phyloP scores from a whole-genome alignment of 2,888 invertebrate genomes.

The Nasonia oneida region DNA sequence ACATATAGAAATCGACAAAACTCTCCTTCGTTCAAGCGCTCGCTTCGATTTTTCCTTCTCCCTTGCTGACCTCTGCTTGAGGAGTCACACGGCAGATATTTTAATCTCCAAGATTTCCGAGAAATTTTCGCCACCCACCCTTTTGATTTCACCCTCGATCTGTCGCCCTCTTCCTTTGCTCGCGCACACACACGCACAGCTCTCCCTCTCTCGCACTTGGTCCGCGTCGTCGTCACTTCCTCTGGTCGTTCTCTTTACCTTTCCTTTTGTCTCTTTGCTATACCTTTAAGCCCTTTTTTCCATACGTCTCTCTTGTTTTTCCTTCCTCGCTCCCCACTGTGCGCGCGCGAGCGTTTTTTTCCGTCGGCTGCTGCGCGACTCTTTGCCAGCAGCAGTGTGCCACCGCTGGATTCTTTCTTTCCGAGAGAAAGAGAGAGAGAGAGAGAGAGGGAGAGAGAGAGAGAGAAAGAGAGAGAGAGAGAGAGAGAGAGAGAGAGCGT shows the following conservation, averaged over 20 bases:
- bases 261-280: constrained; percentile 18
- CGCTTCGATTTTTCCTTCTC: not conserved
- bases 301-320: not conserved
- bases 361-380: not conserved
- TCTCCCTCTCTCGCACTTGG: not conserved
- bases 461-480: not conserved
- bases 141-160: constrained; percentile 30
- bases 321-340: not conserved
- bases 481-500: not conserved
- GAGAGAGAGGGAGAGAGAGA: not conserved
- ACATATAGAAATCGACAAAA: constrained; percentile 1
- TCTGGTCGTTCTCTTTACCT: constrained; percentile 19
- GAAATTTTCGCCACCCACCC: constrained; percentile 27
- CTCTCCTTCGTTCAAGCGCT: not conserved
- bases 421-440: not conserved
- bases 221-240: not conserved
- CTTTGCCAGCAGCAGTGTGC: constrained; percentile 5
- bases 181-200: not conserved
- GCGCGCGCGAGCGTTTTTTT: not conserved
- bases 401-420: constrained; percentile 35
- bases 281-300: not conserved
- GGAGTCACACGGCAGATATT: constrained; percentile 33
- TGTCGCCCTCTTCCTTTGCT: not conserved
- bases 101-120: constrained; percentile 37
- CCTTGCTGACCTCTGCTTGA: not conserved